Evolutionary conservation across 2,888 invertebrate genomes (phyloP).

Genomic region (Epinotia ramella): DNA sequence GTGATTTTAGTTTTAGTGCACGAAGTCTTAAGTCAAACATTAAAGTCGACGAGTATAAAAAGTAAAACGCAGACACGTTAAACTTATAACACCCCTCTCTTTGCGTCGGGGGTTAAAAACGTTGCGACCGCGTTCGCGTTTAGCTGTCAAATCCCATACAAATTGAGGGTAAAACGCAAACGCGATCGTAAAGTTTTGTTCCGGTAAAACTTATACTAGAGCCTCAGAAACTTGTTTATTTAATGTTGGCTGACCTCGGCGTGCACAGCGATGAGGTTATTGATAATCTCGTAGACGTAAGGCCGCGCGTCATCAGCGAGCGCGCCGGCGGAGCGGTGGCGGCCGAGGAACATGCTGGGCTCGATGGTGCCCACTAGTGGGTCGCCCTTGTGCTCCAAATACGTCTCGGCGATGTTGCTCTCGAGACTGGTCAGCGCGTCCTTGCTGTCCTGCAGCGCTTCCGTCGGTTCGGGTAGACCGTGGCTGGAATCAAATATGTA

Average conservation of each 20-base stretch:
- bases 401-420: conserved; percentile 89
- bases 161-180: too few species aligned
- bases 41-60: too few species aligned
- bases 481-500: conserved; percentile 67
- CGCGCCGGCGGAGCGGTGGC: conserved; percentile 92
- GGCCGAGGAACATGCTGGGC: conserved; percentile 97
- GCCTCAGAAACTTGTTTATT: too few species aligned
- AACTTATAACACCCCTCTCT: too few species aligned
- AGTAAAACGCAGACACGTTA: too few species aligned
- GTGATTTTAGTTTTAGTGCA: too few species aligned
- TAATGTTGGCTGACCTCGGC: conserved; percentile 86
- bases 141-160: too few species aligned
- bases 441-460: conserved; percentile 89
- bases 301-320: conserved; percentile 92
- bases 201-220: too few species aligned
- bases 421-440: conserved; percentile 87
- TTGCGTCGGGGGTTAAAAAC: too few species aligned
- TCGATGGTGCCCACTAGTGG: conserved; percentile 98
- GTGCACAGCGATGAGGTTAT: conserved; percentile 92
- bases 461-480: conserved; percentile 90
- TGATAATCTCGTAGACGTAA: conserved; percentile 95
- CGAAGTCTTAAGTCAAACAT: too few species aligned
- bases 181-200: too few species aligned
- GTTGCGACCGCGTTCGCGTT: too few species aligned
- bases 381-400: conserved; percentile 96